Percentiles rank a stretch among this genome's conserved stretches.
Evolutionary conservation across 2,113 vertebrate species (phyloP).

Genomic region (Cyphomyrus plagiostoma): DNA sequence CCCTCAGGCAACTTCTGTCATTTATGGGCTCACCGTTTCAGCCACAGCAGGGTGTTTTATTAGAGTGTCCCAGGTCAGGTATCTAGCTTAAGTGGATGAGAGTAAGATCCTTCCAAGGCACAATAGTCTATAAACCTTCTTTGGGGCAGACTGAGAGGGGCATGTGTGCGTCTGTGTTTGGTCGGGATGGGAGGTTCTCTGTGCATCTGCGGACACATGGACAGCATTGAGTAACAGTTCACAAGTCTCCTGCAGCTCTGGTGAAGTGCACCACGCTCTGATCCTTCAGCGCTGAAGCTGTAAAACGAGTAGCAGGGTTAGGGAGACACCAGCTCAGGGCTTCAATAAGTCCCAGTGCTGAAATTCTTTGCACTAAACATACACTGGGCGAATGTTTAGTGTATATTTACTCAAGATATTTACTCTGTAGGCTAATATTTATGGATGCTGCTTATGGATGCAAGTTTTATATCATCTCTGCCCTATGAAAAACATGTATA

Average conservation of each 20-base stretch:
- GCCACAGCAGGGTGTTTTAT: neutral
- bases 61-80: neutral
- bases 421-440: neutral
- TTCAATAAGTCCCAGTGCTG: neutral
- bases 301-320: neutral
- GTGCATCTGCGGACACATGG: neutral
- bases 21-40: neutral
- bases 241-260: neutral
- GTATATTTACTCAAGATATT: neutral
- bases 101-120: neutral
- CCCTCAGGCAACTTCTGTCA: neutral
- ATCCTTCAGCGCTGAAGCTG: neutral
- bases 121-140: neutral
- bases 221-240: neutral
- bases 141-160: neutral
- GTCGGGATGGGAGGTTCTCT: neutral
- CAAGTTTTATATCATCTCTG: neutral
- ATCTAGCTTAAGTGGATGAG: neutral
- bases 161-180: neutral
- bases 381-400: neutral
- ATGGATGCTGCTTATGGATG: neutral
- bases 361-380: neutral
- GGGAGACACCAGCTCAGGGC: neutral
- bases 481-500: neutral
- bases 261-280: neutral